These are phyloP conservation scores for Cyrtonyx montezumae DNA, from an alignment of 2,113 vertebrate species.

Conservation along the genomic window DNA sequence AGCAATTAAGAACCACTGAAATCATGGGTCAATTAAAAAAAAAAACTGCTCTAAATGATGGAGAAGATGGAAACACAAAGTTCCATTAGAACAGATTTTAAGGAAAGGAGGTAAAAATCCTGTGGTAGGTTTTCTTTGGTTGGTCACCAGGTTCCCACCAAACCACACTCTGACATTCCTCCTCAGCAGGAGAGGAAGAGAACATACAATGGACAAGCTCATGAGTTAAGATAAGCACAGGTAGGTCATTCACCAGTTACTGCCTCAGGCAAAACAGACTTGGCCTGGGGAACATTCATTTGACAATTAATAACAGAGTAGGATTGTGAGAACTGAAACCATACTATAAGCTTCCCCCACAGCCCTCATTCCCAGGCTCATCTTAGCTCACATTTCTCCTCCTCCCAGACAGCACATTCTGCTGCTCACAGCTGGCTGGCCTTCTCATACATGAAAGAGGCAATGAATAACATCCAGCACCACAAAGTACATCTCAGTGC, in stretches of 20 bases:
- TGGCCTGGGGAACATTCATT: neutral
- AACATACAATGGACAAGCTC: neutral
- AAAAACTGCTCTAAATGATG: neutral
- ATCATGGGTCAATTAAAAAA: neutral
- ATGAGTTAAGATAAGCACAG: neutral
- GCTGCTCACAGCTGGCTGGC: neutral
- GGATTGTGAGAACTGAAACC: neutral
- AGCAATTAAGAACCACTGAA: neutral
- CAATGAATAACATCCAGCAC: neutral
- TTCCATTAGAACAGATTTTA: neutral
- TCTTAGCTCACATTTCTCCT: neutral
- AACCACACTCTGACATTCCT: neutral
- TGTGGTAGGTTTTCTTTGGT: neutral
- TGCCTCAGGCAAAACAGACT: neutral
- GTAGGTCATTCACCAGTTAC: neutral
- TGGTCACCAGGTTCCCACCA: neutral
- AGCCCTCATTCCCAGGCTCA: neutral
- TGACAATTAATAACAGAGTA: neutral
- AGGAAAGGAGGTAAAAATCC: neutral
- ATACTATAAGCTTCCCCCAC: neutral
- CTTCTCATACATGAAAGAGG: neutral
- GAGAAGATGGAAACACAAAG: neutral
- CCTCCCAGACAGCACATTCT: neutral
- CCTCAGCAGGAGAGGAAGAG: neutral
- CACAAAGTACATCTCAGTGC: neutral